Evolutionary conservation across 2,888 invertebrate genomes (phyloP), one percentile per base, ranked within the genome.

Genomic region (Graphium colonna): DNA sequence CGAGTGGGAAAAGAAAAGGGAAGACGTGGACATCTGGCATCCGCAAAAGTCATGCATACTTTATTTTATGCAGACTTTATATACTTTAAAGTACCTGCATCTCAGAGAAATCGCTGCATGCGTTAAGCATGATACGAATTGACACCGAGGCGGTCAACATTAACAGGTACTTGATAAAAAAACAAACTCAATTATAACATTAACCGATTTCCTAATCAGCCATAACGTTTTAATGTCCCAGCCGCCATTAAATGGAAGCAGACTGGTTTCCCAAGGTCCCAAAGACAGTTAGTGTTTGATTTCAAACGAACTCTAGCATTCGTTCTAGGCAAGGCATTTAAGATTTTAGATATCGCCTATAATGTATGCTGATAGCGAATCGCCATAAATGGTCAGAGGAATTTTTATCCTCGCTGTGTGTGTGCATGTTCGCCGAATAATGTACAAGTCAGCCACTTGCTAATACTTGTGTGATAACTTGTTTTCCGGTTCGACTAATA

Each of bases 261-360:
- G 49, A 44, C 49, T 45, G 53, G 49, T 54, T 49, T 45, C 12
- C 40, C 53, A 54, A 54, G 53, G 53, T 54, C 40, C 40, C 3
- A 48, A 21, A n/a, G 53, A 44, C 26, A 42, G 53, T 54, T 54
- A 53, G 48, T 21, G 21, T 53, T 44, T 38, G n/a, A 43, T 52
- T 38, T 54, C 21, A 49, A 54, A 40, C 18, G 4, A 44, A 8
- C 31, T 15, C 18, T 44, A 48, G 15, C 36, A 15, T 18, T 42
- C 28, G 18, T 31, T 17, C 36, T 18, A 16, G 40, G 13, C 31
- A 31, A 39, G 38, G 16, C n/a, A 52, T 51, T 41, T 41, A n/a
- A 49, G 41, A 36, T 43, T 42, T 51, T 40, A 48, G 49, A 49
- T 49, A 49, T 26, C 41, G 33, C 8, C 8, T 10, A 33, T 10